These are phyloP conservation scores for Pseudotriccus pelzelni DNA, from an alignment of 2,797 vertebrate genomes.

Conservation along the genomic window DNA sequence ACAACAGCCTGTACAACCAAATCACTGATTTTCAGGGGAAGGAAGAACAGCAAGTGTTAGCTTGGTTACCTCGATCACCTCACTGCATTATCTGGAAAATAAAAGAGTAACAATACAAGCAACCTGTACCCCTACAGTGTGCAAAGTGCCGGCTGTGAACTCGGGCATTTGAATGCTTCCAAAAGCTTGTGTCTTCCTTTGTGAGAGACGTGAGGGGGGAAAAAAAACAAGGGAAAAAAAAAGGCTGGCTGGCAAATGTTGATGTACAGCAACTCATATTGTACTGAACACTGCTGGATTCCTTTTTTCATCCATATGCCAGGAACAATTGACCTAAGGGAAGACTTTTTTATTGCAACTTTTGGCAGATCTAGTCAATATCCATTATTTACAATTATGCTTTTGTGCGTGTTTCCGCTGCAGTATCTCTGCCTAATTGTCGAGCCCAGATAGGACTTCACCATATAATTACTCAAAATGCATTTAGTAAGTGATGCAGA, in stretches of 20 bases:
- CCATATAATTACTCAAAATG: constrained; percentile 8
- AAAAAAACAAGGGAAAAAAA: neutral
- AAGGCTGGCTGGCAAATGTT: neutral
- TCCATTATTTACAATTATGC: constrained; percentile 2
- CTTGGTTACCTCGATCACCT: neutral
- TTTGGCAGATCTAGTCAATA: constrained; percentile 31
- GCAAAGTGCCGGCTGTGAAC: neutral
- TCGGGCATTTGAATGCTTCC: neutral
- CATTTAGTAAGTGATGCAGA: constrained; percentile 7
- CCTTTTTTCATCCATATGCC: neutral
- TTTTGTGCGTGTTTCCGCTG: neutral
- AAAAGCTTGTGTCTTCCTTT: neutral
- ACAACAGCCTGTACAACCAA: neutral
- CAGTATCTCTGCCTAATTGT: neutral
- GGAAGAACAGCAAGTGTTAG: neutral
- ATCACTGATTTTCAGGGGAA: neutral
- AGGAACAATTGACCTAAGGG: constrained; percentile 26
- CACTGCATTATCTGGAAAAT: neutral
- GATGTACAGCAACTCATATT: neutral
- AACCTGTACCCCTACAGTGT: neutral
- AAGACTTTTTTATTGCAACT: constrained; percentile 14
- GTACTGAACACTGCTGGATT: neutral
- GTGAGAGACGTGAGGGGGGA: neutral
- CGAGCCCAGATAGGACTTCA: neutral
- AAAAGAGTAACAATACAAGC: neutral